Evolutionary conservation across 2,113 vertebrate species (phyloP), one percentile per base, ranked within the genome.

Genomic region (Cavia aperea): DNA sequence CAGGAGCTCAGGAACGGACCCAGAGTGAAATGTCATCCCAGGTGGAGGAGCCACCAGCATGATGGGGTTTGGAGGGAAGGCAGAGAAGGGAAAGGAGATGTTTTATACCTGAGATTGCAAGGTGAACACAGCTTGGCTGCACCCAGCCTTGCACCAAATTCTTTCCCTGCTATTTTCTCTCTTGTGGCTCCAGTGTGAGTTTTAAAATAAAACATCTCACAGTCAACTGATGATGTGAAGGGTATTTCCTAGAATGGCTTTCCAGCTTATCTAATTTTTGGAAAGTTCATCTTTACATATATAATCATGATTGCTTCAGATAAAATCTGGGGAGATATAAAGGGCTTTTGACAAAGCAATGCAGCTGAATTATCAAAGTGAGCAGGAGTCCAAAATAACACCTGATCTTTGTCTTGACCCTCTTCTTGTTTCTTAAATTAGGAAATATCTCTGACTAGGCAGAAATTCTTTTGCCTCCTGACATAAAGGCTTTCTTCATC

Each of bases 141-240:
- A 66, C 3, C 15, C 14, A 31, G 1, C 4, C n/a, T 29, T 1
- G 3, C 0, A 9, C 66, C 19, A 9, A 7, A 4, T 18, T 10
- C 60, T 23, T 31, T 31, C 3, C 13, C 0, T 54, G 33, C 31
- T 31, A 0, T 11, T 29, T 65, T 60, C 56, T 73, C 33, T 63
- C 18, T 51, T 4, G 0, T 16, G 2, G 2, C 56, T 13, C 14
- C 31, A 4, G 29, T 0, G 0, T 33, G 39, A 91, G 49, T 54
- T 77, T 14, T 36, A 16, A 39, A 24, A 21, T 18, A 60, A 58
- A n/a, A 39, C 63, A 43, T 15, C 46, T 62, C 68, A 54, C 39
- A 66, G 14, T 24, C 12, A 29, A 5, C 51, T 23, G 18, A n/a
- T n/a, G 24, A 39, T 4, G 43, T 36, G 2, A 23, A n/a, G 39